A percentile compares a stretch with the other conserved stretches of the same genome.
phyloP scores from a whole-genome alignment of 2,888 invertebrate genomes.

The Gymnocheta viridis region DNA sequence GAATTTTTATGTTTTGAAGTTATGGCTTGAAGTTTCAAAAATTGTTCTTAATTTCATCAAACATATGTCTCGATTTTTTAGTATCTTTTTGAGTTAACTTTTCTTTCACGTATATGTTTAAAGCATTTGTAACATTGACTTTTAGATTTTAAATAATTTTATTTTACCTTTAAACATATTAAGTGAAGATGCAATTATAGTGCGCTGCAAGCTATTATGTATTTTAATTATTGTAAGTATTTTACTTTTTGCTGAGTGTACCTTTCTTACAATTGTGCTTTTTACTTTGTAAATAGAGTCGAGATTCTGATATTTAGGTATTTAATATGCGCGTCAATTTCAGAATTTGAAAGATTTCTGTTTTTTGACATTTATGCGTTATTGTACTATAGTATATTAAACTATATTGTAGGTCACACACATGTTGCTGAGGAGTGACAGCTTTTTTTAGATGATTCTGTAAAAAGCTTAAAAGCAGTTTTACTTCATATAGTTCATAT shows the following conservation, averaged over 20 bases:
- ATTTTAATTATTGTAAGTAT: constrained; percentile 27
- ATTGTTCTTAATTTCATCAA: neutral
- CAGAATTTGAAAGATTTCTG: too few relatives aligned
- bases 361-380: too few relatives aligned
- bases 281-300: neutral
- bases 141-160: neutral
- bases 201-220: neutral
- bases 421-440: too few relatives aligned
- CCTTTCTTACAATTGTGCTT: neutral
- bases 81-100: neutral
- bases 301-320: neutral
- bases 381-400: too few relatives aligned
- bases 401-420: too few relatives aligned
- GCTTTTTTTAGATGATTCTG: too few relatives aligned
- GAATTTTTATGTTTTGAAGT: neutral
- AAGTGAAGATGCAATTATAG: neutral
- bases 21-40: neutral
- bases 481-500: too few relatives aligned
- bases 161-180: neutral
- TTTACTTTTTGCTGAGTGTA: constrained; percentile 1
- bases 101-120: neutral
- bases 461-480: too few relatives aligned
- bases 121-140: neutral
- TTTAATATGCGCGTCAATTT: too few relatives aligned
- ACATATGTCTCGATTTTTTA: neutral